Evolutionary conservation across 2,797 vertebrate species (phyloP).

Genomic region (Bradypus variegatus): DNA sequence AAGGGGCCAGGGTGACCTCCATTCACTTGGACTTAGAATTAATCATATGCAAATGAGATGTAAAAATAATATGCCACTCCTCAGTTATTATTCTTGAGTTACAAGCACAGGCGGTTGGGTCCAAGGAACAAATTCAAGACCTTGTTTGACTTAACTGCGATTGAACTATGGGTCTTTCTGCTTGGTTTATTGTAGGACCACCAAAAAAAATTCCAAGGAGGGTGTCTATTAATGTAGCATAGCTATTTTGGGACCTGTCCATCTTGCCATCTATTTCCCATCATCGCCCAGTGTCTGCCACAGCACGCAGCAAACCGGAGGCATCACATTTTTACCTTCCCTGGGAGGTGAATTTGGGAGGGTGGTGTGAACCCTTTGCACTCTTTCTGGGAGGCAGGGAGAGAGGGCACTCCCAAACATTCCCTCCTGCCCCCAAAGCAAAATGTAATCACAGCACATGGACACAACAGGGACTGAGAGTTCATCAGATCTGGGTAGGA

Average conservation of each 20-base stretch:
- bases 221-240: neutral
- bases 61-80: conserved; percentile 62
- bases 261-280: neutral
- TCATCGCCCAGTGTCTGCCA: neutral
- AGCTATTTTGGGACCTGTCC: neutral
- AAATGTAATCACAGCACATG: neutral
- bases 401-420: neutral
- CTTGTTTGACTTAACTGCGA: conserved; percentile 48
- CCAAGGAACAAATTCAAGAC: conserved; percentile 55
- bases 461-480: neutral
- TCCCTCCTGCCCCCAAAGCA: neutral
- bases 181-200: neutral
- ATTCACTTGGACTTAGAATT: conserved; percentile 49
- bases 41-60: conserved; percentile 65
- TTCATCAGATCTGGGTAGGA: neutral
- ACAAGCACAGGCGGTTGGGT: conserved; percentile 38
- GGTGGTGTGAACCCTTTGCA: neutral
- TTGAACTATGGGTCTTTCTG: conserved; percentile 21
- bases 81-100: conserved; percentile 63
- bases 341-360: neutral
- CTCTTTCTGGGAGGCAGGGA: neutral
- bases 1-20: conserved; percentile 29
- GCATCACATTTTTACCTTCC: neutral
- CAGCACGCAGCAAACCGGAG: neutral
- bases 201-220: neutral